Evolutionary conservation across 1,140 invertebrate genomes (phyloP).

Genomic region (Sesamia nonagrioides): DNA sequence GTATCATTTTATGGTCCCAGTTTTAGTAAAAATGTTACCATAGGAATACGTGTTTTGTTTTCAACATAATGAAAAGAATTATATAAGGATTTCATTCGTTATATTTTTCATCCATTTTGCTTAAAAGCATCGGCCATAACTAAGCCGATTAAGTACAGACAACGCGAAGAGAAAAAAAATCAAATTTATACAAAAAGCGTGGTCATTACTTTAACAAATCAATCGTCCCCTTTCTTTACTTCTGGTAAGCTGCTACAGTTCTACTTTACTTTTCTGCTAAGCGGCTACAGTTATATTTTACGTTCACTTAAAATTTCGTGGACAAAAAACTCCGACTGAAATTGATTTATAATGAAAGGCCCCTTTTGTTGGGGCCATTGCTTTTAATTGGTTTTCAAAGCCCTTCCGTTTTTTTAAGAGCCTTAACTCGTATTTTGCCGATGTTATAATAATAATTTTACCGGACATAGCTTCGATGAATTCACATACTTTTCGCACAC

Average conservation of each 20-base stretch:
- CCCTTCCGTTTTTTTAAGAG: conserved; percentile 43
- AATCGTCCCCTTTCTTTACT: background rate
- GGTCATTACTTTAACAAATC: conserved; percentile 15
- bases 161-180: background rate
- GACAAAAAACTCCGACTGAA: conserved; percentile 20
- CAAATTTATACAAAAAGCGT: conserved; percentile 1
- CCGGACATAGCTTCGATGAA: background rate
- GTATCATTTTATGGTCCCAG: background rate
- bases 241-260: background rate
- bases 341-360: conserved; percentile 48
- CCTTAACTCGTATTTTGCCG: conserved; percentile 38
- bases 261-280: background rate
- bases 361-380: conserved; percentile 47
- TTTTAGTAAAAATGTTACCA: background rate
- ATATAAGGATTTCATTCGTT: background rate
- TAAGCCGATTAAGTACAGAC: conserved; percentile 2
- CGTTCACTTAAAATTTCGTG: conserved; percentile 6
- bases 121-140: conserved; percentile 14
- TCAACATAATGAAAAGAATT: background rate
- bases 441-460: conserved; percentile 14
- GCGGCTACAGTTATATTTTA: conserved; percentile 32
- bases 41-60: background rate
- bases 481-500: too few relatives aligned
- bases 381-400: conserved; percentile 48
- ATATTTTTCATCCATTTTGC: conserved; percentile 11